Percentiles rank a stretch among this genome's conserved stretches.
Evolutionary conservation across 2,888 invertebrate species (phyloP).

Genomic region (Acrobasis consociella): DNA sequence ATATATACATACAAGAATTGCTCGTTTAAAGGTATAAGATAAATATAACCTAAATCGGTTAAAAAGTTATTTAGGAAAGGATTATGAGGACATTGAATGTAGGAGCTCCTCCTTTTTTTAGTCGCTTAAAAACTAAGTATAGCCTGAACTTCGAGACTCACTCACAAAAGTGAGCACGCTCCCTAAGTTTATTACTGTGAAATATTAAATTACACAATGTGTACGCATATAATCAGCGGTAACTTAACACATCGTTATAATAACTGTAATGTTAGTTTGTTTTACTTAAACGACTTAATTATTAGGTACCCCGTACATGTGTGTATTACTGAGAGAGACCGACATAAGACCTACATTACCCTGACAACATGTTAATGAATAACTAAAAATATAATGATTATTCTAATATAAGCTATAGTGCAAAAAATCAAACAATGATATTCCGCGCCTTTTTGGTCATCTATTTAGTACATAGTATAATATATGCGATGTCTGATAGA

Average conservation of each 20-base stretch:
- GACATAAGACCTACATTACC: neutral
- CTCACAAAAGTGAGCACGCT: slow-evolving; percentile 8
- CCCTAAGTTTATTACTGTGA: slow-evolving; percentile 19
- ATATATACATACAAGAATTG: no score
- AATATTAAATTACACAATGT: slow-evolving; percentile 17
- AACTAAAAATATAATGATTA: neutral
- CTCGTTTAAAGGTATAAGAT: no score
- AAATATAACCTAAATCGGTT: no score
- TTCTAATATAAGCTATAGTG: slow-evolving; percentile 1
- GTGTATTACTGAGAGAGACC: no score
- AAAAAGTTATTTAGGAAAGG: no score
- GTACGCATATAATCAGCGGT: slow-evolving; percentile 17
- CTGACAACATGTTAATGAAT: neutral
- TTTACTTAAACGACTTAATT: slow-evolving; percentile 8
- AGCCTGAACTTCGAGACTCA: no score
- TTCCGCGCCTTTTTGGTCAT: slow-evolving; percentile 37
- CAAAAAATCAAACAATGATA: slow-evolving; percentile 42
- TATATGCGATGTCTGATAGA: slow-evolving; percentile 42
- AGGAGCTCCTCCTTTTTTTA: no score
- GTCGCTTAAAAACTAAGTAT: no score
- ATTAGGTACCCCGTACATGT: neutral
- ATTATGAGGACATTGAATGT: no score
- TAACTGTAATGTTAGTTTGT: slow-evolving; percentile 13
- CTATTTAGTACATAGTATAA: slow-evolving; percentile 33
- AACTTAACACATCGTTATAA: slow-evolving; percentile 22